phyloP scores from a whole-genome alignment of 2,888 invertebrate genomes.

The Alsophila aescularia region DNA sequence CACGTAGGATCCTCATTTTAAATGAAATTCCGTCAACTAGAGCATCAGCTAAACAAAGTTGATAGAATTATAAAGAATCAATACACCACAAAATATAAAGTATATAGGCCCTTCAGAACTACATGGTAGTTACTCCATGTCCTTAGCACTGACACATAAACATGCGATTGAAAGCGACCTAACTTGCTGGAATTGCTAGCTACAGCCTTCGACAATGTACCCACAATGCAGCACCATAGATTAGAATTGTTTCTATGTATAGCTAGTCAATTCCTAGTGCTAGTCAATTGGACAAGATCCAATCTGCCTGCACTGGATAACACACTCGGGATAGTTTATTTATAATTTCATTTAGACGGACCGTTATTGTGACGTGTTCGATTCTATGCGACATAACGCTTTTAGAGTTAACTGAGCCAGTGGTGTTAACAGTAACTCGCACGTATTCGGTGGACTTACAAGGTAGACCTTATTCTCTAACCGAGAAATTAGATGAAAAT shows the following conservation, averaged over 20 bases:
- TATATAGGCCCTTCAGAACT: neutral
- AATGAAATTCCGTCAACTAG: no score
- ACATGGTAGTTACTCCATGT: neutral
- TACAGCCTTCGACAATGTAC: neutral
- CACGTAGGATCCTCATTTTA: no score
- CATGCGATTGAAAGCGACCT: neutral
- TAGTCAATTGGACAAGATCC: constrained; percentile 25
- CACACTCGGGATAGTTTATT: constrained; percentile 6
- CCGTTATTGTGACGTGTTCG: constrained; percentile 15
- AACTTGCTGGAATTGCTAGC: neutral
- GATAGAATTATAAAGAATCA: no score
- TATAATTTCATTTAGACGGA: constrained; percentile 4
- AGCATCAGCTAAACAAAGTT: no score
- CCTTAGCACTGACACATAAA: neutral
- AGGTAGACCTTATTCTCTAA: neutral
- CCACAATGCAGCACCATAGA: constrained; percentile 10
- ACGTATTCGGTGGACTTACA: neutral
- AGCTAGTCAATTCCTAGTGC: constrained; percentile 16
- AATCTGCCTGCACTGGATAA: constrained; percentile 14
- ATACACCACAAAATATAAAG: neutral
- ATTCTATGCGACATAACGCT: constrained; percentile 15
- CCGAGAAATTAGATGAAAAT: neutral
- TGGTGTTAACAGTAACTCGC: neutral
- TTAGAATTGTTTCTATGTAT: constrained; percentile 11
- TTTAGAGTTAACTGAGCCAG: neutral